phyloP scores from a whole-genome alignment of 2,797 vertebrate genomes.

The Phyllotis vaccarum region DNA sequence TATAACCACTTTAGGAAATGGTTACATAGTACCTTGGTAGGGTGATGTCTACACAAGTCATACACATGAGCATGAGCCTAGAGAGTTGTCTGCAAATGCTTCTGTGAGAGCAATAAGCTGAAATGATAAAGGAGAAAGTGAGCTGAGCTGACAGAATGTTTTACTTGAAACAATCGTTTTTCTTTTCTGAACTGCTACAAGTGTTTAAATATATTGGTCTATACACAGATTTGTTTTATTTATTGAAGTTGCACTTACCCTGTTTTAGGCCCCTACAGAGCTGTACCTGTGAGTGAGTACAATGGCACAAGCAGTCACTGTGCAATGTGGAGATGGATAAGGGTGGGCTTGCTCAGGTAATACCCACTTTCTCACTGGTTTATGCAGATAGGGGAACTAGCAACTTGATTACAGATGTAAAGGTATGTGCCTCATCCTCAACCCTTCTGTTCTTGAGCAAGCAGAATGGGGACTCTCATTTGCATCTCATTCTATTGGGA shows the following conservation, averaged over 20 bases:
- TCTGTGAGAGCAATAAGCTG: neutral
- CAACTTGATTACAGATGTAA: neutral
- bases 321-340: neutral
- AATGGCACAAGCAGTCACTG: neutral
- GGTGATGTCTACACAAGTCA: neutral
- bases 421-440: neutral
- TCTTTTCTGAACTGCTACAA: neutral
- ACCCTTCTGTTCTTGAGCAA: neutral
- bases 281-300: neutral
- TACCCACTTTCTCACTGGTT: neutral
- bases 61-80: neutral
- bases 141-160: neutral
- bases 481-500: neutral
- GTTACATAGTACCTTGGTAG: neutral
- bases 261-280: neutral
- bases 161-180: neutral
- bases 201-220: neutral
- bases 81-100: constrained; percentile 17
- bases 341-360: neutral
- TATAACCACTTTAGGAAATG: neutral
- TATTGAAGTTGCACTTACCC: neutral
- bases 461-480: neutral
- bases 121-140: neutral
- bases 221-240: neutral
- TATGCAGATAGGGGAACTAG: neutral